phyloP scores from a whole-genome alignment of 2,797 vertebrate species.

The Acrossocheilus wenchowensis region DNA sequence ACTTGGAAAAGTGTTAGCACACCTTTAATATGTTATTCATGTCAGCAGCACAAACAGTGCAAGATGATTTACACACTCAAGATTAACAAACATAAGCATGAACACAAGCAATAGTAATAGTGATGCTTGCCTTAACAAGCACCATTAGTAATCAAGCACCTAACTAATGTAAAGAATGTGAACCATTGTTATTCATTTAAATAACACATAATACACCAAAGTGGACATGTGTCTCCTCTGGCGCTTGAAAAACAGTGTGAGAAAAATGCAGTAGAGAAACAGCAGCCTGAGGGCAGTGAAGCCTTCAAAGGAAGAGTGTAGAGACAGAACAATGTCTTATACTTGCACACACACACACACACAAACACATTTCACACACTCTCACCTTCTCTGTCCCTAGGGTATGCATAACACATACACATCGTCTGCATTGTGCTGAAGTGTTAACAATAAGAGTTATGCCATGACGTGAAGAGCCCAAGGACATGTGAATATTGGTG shows the following conservation, averaged over 20 bases:
- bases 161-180: background rate
- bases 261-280: constrained; percentile 34
- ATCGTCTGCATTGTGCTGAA: constrained; percentile 44
- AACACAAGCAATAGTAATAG: background rate
- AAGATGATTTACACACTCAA: background rate
- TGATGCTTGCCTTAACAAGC: background rate
- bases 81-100: background rate
- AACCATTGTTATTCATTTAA: background rate
- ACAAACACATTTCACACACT: background rate
- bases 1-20: background rate
- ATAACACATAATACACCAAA: background rate
- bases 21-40: background rate
- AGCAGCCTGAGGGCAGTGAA: constrained; percentile 11
- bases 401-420: background rate
- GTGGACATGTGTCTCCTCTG: background rate
- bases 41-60: background rate
- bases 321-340: constrained; percentile 18
- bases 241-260: background rate
- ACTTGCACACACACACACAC: background rate
- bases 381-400: background rate
- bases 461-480: constrained; percentile 46
- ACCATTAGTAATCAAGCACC: background rate
- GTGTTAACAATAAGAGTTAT: constrained; percentile 26
- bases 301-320: constrained; percentile 2
- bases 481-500: constrained; percentile 13